Conservation (phyloP, 1,140 invertebrate genomes). For the Aplysia californica region DNA sequence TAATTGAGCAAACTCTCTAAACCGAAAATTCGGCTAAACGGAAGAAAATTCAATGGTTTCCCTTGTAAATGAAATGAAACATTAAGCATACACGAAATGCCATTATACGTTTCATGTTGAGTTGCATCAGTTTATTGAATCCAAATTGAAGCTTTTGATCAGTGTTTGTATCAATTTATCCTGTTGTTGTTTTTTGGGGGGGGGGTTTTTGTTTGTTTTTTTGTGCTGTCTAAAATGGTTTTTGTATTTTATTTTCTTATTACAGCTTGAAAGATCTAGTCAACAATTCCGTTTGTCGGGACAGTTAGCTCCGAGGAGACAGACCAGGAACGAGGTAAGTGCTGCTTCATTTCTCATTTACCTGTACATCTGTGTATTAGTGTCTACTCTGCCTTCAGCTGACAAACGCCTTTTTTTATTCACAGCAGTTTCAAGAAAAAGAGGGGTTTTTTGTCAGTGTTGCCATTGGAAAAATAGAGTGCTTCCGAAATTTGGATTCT, state of each 20-base stretch:
- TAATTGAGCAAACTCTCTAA: neutral
- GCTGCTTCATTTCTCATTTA: neutral
- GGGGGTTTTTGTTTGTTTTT: neutral
- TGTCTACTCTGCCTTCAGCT: neutral
- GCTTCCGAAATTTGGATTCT: neutral
- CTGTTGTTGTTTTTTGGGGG: neutral
- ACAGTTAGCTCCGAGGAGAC: neutral
- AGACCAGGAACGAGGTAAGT: constrained; percentile 24
- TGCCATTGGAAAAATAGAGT: no score
- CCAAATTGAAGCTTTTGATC: neutral
- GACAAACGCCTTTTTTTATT: neutral
- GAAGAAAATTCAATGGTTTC: no score
- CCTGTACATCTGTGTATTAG: neutral
- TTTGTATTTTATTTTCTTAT: neutral
- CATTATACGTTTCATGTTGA: neutral
- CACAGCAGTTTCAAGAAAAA: neutral
- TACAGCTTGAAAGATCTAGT: constrained; percentile 23
- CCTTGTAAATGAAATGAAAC: no score
- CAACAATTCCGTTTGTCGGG: constrained; percentile 22
- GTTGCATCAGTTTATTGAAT: neutral
- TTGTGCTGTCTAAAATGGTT: neutral
- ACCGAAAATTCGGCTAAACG: neutral
- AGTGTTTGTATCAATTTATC: neutral
- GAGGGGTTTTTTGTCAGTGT: neutral
- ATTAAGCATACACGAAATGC: no score